Conservation (phyloP, 2,113 vertebrate species). For the Apus apus region DNA sequence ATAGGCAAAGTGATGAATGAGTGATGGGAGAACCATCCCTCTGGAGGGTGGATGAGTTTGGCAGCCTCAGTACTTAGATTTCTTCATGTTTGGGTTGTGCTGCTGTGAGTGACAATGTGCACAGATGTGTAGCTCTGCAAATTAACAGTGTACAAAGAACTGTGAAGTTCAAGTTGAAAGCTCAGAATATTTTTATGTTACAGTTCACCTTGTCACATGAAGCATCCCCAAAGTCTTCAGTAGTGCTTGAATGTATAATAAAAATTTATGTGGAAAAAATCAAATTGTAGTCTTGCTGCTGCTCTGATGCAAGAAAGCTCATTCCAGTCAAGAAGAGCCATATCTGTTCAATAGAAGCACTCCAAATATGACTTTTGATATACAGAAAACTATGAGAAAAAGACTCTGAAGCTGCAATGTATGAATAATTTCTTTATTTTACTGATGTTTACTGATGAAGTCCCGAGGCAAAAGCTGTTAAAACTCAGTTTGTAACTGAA, state of each 20-base stretch:
- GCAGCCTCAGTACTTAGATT: neutral
- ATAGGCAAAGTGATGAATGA: neutral
- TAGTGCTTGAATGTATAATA: neutral
- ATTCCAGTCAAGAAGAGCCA: neutral
- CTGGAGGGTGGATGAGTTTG: neutral
- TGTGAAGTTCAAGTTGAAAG: neutral
- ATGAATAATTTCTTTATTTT: neutral
- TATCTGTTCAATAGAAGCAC: neutral
- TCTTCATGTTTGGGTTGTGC: neutral
- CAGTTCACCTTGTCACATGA: neutral
- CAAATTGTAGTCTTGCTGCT: neutral
- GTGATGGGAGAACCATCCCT: neutral
- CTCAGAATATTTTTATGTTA: neutral
- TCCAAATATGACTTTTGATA: neutral
- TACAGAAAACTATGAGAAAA: neutral
- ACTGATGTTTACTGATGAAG: neutral
- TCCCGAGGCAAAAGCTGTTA: neutral
- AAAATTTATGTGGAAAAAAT: slow-evolving; percentile 3
- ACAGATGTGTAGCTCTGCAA: slow-evolving; percentile 5
- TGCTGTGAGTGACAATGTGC: neutral
- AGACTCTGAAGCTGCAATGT: neutral
- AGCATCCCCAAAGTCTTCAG: neutral
- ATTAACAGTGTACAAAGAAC: neutral
- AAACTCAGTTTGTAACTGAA: neutral
- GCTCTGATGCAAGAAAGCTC: neutral